A percentile compares a stretch with the other conserved stretches of the same genome.
These are phyloP conservation scores for Drosophila miranda DNA, from an alignment of 1,140 invertebrate species.

Conservation along the genomic window DNA sequence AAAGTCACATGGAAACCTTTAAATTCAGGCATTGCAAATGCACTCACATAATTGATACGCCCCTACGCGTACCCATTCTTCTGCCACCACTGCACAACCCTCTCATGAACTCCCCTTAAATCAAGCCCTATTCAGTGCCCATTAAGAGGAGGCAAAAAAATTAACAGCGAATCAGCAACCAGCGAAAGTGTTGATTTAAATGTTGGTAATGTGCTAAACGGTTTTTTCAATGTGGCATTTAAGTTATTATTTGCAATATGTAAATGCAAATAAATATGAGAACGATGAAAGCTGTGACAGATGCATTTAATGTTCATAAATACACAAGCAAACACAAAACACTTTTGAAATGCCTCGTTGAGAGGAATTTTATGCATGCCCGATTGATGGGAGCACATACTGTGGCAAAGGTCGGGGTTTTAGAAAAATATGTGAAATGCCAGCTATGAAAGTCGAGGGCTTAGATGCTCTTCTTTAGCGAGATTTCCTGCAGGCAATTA, in stretches of 20 bases:
- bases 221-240: constrained; percentile 34
- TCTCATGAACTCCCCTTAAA: constrained; percentile 5
- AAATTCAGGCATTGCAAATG: constrained; percentile 2
- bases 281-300: constrained; percentile 25
- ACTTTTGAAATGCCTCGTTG: constrained; percentile 36
- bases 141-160: constrained; percentile 16
- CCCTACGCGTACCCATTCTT: background rate
- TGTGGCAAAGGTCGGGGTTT: constrained; percentile 31
- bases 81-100: background rate
- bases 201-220: constrained; percentile 29
- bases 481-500: too few relatives aligned
- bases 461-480: too few relatives aligned
- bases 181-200: constrained; percentile 28
- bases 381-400: constrained; percentile 33
- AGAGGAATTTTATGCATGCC: constrained; percentile 20
- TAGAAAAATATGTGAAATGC: too few relatives aligned
- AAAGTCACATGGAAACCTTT: background rate
- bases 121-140: background rate
- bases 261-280: constrained; percentile 39
- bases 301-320: constrained; percentile 48
- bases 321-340: constrained; percentile 28
- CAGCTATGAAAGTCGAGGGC: too few relatives aligned
- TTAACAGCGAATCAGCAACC: constrained; percentile 4
- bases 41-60: background rate
- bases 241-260: constrained; percentile 43